Percentiles rank a stretch among this genome's conserved stretches.
These are phyloP conservation scores for Drosophila macrospina DNA, from an alignment of 2,888 invertebrate genomes.

Conservation along the genomic window DNA sequence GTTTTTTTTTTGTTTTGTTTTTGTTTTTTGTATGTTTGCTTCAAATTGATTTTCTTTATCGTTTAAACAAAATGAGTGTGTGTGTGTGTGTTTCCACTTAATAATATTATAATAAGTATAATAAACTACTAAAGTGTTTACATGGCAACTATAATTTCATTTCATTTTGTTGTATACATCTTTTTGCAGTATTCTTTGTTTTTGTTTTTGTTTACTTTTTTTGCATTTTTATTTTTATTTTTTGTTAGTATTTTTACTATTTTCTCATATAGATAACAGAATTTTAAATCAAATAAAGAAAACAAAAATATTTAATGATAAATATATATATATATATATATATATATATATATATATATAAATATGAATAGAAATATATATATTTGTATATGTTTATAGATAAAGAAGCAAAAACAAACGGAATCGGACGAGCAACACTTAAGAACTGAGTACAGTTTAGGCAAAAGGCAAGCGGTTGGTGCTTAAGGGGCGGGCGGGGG, in stretches of 20 bases:
- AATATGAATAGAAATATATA: conserved; percentile 11
- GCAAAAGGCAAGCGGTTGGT: conserved; percentile 41
- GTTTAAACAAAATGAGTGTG: conserved; percentile 61
- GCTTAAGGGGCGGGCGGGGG: conserved; percentile 1
- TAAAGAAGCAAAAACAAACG: conserved; percentile 42
- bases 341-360: conserved; percentile 16
- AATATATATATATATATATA: conserved; percentile 4
- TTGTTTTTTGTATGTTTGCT: conserved; percentile 34
- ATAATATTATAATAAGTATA: conserved; percentile 64
- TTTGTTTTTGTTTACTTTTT: no score
- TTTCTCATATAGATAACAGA: conserved; percentile 44
- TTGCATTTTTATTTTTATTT: conserved; percentile 7
- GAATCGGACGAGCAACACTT: conserved; percentile 52
- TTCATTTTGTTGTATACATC: conserved; percentile 44
- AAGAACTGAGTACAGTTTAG: conserved; percentile 32
- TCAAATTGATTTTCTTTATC: conserved; percentile 41
- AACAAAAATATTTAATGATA: conserved; percentile 16
- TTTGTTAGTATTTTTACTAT: conserved; percentile 21
- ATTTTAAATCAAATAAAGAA: conserved; percentile 20
- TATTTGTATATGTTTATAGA: conserved; percentile 7
- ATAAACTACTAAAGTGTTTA: conserved; percentile 77
- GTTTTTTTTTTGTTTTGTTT: conserved; percentile 26
- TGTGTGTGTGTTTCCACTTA: conserved; percentile 57
- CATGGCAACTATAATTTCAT: conserved; percentile 77
- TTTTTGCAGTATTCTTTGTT: conserved; percentile 34